Evolutionary conservation across 2,888 invertebrate genomes (phyloP).

Genomic region (Nymphalis polychloros): DNA sequence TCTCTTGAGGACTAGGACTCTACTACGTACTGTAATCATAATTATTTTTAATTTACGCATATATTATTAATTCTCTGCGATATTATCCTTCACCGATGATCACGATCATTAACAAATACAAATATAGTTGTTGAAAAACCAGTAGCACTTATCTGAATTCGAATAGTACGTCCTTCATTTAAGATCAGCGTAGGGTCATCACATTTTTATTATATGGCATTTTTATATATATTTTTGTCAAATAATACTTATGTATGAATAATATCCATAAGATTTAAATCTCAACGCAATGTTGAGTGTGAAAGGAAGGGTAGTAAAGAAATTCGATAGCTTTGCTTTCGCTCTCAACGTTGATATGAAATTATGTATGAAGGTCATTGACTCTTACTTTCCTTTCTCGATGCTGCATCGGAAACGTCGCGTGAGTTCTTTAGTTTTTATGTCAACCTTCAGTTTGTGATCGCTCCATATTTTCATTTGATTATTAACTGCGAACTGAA

Average conservation of each 20-base stretch:
- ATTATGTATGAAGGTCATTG: constrained; percentile 39
- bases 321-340: constrained; percentile 36
- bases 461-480: constrained; percentile 1
- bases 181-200: too few relatives aligned
- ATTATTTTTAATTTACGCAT: too few relatives aligned
- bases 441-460: constrained; percentile 3
- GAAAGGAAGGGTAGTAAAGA: constrained; percentile 22
- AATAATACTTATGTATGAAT: neutral
- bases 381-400: constrained; percentile 43
- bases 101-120: too few relatives aligned
- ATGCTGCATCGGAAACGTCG: constrained; percentile 29
- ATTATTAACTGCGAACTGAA: neutral
- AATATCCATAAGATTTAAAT: neutral
- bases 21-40: too few relatives aligned
- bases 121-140: too few relatives aligned
- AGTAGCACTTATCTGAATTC: too few relatives aligned
- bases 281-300: neutral
- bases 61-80: too few relatives aligned
- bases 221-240: too few relatives aligned
- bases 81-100: too few relatives aligned
- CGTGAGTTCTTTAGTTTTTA: constrained; percentile 33
- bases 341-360: constrained; percentile 34
- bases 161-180: too few relatives aligned
- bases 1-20: too few relatives aligned
- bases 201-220: too few relatives aligned